These are phyloP conservation scores for Argynnis bischoffii DNA, from an alignment of 2,888 invertebrate species.

Conservation along the genomic window DNA sequence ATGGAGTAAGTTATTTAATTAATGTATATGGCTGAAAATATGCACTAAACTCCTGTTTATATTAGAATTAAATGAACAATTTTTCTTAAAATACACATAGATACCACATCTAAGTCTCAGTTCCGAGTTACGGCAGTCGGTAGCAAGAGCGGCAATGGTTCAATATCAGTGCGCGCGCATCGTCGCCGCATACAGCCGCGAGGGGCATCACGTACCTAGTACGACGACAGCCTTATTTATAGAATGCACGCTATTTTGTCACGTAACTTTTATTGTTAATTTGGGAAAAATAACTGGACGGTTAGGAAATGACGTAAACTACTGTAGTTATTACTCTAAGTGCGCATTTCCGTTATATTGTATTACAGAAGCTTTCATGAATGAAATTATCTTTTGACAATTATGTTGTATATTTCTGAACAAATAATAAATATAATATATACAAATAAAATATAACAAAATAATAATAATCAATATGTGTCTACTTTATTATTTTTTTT, in stretches of 20 bases:
- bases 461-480: no score
- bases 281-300: slow-evolving; percentile 7
- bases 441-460: no score
- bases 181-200: slow-evolving; percentile 46
- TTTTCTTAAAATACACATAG: neutral
- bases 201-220: slow-evolving; percentile 39
- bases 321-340: neutral
- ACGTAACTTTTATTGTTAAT: slow-evolving; percentile 22
- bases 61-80: neutral
- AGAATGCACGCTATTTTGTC: slow-evolving; percentile 34
- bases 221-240: slow-evolving; percentile 43
- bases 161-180: slow-evolving; percentile 73
- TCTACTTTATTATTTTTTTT: no score
- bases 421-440: no score
- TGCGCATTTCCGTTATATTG: neutral
- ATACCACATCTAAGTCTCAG: slow-evolving; percentile 12
- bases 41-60: neutral
- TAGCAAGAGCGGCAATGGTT: slow-evolving; percentile 50
- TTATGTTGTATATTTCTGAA: neutral
- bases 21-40: neutral
- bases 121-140: slow-evolving; percentile 37
- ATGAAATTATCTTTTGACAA: neutral
- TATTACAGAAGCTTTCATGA: neutral
- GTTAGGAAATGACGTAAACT: slow-evolving; percentile 1
- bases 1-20: no score